Conservation (phyloP, 2,888 invertebrate genomes). For the Drosophila helvetica region DNA sequence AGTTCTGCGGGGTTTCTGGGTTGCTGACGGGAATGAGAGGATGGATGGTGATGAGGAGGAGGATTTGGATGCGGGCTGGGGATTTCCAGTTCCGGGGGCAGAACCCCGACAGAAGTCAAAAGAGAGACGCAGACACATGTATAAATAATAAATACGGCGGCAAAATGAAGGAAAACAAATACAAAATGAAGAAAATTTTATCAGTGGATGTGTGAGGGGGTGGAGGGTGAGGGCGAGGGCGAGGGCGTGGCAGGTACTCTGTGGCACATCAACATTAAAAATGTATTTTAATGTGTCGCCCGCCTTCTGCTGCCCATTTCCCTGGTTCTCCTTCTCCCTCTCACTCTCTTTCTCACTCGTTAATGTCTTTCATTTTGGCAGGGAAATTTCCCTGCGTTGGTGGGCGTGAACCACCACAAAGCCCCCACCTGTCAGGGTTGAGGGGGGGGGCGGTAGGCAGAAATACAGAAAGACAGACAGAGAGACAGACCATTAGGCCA, state of each 20-base stretch:
- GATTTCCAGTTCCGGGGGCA: too few species aligned
- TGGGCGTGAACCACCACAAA: conserved; percentile 39
- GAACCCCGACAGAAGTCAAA: conserved; percentile 21
- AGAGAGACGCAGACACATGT: conserved; percentile 35
- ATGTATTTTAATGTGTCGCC: conserved; percentile 75
- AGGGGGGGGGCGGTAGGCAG: not conserved
- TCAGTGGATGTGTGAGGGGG: not conserved
- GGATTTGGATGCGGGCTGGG: conserved; percentile 10
- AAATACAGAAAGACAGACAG: not conserved
- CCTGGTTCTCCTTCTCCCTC: conserved; percentile 44
- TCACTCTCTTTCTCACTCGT: conserved; percentile 46
- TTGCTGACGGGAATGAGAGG: too few species aligned
- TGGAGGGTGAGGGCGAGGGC: not conserved
- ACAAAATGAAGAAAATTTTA: conserved; percentile 35
- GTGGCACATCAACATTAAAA: conserved; percentile 70
- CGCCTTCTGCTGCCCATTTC: conserved; percentile 50
- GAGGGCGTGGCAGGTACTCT: conserved; percentile 39
- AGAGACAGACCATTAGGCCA: conserved; percentile 57
- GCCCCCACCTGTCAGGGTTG: conserved; percentile 6
- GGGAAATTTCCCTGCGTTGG: conserved; percentile 24
- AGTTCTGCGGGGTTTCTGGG: conserved; percentile 8
- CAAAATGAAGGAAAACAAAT: conserved; percentile 18
- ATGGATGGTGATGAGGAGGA: not conserved
- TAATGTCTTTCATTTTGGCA: conserved; percentile 69
- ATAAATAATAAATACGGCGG: conserved; percentile 45